A percentile compares a stretch with the other conserved stretches of the same genome.
These are phyloP conservation scores for Goniozus legneri DNA, from an alignment of 1,140 invertebrate species.

Conservation along the genomic window DNA sequence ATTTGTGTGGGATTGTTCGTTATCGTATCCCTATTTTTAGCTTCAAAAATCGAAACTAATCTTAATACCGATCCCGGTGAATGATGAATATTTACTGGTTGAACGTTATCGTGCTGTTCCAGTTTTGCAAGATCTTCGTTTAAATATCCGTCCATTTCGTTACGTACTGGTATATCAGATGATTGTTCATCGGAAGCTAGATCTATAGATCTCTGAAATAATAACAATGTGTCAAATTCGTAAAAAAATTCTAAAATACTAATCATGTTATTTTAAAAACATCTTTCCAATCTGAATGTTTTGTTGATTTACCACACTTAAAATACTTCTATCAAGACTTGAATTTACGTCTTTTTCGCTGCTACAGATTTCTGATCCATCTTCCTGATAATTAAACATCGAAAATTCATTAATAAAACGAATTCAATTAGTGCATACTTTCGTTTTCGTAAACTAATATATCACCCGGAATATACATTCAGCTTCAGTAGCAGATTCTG, in stretches of 20 bases:
- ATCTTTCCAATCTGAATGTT: slow-evolving; percentile 34
- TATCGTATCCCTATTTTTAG: slow-evolving; percentile 48
- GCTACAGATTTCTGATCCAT: slow-evolving; percentile 24
- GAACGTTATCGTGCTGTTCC: no score
- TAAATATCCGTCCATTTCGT: slow-evolving; percentile 69
- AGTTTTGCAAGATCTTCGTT: slow-evolving; percentile 54
- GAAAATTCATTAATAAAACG: neutral
- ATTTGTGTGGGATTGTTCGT: slow-evolving; percentile 71
- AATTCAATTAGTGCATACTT: neutral
- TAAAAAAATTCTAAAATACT: neutral
- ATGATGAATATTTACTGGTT: no score
- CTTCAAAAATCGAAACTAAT: slow-evolving; percentile 65
- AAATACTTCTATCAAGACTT: slow-evolving; percentile 69
- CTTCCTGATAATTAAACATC: slow-evolving; percentile 4
- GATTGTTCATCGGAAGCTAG: slow-evolving; percentile 36
- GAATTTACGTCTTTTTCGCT: slow-evolving; percentile 39
- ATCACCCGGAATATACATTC: slow-evolving; percentile 31
- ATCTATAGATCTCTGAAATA: slow-evolving; percentile 17
- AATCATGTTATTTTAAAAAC: neutral
- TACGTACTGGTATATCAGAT: slow-evolving; percentile 53
- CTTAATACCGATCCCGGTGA: slow-evolving; percentile 55
- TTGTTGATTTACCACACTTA: slow-evolving; percentile 53
- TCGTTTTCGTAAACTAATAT: neutral
- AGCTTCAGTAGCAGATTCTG: slow-evolving; percentile 35
- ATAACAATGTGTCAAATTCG: neutral